Conservation (phyloP, 1,140 invertebrate genomes). For the Polypedilum vanderplanki region DNA sequence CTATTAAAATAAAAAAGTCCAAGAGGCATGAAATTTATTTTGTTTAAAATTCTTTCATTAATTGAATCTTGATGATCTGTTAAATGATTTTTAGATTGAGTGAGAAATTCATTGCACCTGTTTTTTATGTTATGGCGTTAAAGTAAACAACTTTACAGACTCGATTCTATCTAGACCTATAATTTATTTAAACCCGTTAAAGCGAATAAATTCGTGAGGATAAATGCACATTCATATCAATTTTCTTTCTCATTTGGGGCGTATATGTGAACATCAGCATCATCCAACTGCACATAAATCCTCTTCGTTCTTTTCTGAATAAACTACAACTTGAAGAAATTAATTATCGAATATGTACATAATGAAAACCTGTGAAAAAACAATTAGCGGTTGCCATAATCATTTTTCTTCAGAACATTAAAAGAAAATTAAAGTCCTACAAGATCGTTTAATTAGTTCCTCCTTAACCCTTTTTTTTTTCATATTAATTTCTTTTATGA, state of each 20-base stretch:
- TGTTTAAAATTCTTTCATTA: conserved; percentile 20
- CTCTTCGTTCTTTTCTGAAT: not conserved
- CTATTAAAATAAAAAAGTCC: too few species aligned
- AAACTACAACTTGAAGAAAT: not conserved
- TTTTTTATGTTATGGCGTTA: not conserved
- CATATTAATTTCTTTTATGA: too few species aligned
- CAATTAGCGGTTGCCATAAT: conserved; percentile 17
- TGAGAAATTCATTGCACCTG: conserved; percentile 16
- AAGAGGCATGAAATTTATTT: too few species aligned
- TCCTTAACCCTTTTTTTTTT: too few species aligned
- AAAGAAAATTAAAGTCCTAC: conserved; percentile 6
- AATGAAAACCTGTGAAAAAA: conserved; percentile 19
- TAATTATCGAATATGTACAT: not conserved
- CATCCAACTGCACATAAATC: not conserved
- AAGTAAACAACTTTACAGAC: too few species aligned
- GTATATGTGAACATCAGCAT: conserved; percentile 8
- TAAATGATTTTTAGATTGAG: not conserved
- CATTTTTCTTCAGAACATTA: conserved; percentile 3
- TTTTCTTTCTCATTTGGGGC: not conserved
- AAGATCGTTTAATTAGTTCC: too few species aligned
- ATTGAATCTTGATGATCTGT: not conserved
- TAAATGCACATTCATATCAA: not conserved
- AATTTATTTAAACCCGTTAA: not conserved
- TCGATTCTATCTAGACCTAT: not conserved
- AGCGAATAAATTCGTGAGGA: not conserved